Conservation (phyloP, 2,113 vertebrate genomes). For the Sterrhoptilus dennistouni region DNA sequence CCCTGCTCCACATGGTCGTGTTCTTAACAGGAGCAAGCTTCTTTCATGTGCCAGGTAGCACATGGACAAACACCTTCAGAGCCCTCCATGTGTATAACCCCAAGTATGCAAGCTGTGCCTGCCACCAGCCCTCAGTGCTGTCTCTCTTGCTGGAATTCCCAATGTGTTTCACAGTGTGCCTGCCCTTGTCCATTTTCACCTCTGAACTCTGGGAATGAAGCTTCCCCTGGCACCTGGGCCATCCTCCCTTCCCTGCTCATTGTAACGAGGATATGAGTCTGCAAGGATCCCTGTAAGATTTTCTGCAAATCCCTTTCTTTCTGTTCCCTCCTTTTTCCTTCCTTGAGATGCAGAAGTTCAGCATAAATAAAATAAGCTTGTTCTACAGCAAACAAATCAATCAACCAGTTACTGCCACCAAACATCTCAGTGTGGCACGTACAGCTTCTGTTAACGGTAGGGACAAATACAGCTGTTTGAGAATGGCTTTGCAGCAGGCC, state of each 20-base stretch:
- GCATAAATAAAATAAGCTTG: not conserved
- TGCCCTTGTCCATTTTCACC: not conserved
- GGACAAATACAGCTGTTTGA: not conserved
- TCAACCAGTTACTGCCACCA: not conserved
- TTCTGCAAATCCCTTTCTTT: not conserved
- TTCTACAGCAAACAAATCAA: not conserved
- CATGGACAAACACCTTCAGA: not conserved
- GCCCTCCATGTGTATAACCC: not conserved
- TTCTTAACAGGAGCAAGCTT: not conserved
- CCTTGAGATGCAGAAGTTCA: not conserved
- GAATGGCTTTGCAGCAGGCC: not conserved
- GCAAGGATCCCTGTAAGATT: not conserved
- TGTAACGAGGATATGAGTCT: not conserved
- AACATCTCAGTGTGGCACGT: not conserved
- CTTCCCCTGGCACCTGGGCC: not conserved
- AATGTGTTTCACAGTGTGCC: not conserved
- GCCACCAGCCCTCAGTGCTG: not conserved
- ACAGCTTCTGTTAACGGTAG: not conserved
- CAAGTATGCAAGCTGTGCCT: not conserved
- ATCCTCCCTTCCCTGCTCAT: not conserved
- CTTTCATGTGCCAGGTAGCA: not conserved
- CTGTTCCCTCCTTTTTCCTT: not conserved
- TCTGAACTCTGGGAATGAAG: not conserved
- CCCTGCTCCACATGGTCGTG: fast-evolving
- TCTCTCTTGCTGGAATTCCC: not conserved